Conservation (phyloP, 1,140 invertebrate genomes). For the Antheraea mylitta region DNA sequence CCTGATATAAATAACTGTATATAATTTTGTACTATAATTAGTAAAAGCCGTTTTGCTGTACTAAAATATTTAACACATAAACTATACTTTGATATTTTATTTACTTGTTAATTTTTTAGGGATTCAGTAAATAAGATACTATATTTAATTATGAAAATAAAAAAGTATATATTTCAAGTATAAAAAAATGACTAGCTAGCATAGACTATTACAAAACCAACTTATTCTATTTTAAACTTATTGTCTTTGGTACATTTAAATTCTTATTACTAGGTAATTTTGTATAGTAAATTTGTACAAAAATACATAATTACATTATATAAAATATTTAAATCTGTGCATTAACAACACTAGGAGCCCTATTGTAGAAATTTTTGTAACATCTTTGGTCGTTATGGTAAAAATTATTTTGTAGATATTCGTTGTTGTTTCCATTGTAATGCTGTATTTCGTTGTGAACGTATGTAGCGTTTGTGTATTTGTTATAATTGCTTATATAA, state of each 20-base stretch:
- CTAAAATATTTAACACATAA: too few species aligned
- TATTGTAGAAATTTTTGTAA: conserved; percentile 57
- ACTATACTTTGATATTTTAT: too few species aligned
- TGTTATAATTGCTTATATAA: conserved; percentile 30
- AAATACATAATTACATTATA: not conserved
- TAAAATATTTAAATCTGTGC: conserved; percentile 54
- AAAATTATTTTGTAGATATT: conserved; percentile 51
- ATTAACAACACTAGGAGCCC: conserved; percentile 54
- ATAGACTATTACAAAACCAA: conserved; percentile 28
- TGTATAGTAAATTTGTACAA: not conserved
- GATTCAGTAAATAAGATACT: conserved; percentile 6
- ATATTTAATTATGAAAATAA: conserved; percentile 23
- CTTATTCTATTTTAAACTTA: conserved; percentile 23
- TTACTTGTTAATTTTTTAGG: too few species aligned
- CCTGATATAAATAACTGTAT: too few species aligned
- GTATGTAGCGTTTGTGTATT: conserved; percentile 41
- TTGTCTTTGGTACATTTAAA: conserved; percentile 48
- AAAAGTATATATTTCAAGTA: conserved; percentile 24
- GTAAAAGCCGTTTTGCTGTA: too few species aligned
- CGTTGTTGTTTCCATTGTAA: conserved; percentile 39
- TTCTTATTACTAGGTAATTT: not conserved
- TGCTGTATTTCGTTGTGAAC: conserved; percentile 48
- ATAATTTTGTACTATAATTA: too few species aligned
- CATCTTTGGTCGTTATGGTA: conserved; percentile 64
- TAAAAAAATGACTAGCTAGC: conserved; percentile 27